phyloP scores from a whole-genome alignment of 2,888 invertebrate genomes.

The Troides aeacus region DNA sequence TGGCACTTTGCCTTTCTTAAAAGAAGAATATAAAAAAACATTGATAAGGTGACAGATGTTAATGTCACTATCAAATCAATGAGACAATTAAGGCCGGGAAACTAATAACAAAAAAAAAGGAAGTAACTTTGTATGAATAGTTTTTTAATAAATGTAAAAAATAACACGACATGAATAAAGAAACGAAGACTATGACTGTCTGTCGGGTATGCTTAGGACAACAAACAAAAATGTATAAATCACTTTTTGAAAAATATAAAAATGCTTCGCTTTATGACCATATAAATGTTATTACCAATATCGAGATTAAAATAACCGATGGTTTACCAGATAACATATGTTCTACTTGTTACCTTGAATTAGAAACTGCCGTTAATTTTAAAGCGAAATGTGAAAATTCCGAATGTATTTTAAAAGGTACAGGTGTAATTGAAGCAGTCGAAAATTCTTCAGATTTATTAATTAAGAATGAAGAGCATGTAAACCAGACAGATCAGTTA shows the following conservation, averaged over 20 bases:
- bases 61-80: not conserved
- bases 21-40: not conserved
- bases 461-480: slow-evolving; percentile 42
- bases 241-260: slow-evolving; percentile 57
- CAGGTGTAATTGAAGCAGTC: slow-evolving; percentile 12
- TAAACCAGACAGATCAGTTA: not conserved
- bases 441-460: slow-evolving; percentile 28
- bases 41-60: not conserved
- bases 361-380: slow-evolving; percentile 57
- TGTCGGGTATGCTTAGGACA: slow-evolving; percentile 60
- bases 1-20: no score
- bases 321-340: slow-evolving; percentile 64
- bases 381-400: slow-evolving; percentile 60
- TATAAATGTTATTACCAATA: slow-evolving; percentile 54
- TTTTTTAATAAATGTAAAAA: no score
- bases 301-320: slow-evolving; percentile 54
- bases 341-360: slow-evolving; percentile 52
- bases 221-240: slow-evolving; percentile 44
- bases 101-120: not conserved
- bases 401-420: slow-evolving; percentile 43
- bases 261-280: slow-evolving; percentile 50
- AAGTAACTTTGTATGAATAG: no score
- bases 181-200: slow-evolving; percentile 39
- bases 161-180: slow-evolving; percentile 36
- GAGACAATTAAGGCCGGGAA: not conserved